Conservation (phyloP, 2,888 invertebrate genomes). For the Drepanosiphum platanoidis region DNA sequence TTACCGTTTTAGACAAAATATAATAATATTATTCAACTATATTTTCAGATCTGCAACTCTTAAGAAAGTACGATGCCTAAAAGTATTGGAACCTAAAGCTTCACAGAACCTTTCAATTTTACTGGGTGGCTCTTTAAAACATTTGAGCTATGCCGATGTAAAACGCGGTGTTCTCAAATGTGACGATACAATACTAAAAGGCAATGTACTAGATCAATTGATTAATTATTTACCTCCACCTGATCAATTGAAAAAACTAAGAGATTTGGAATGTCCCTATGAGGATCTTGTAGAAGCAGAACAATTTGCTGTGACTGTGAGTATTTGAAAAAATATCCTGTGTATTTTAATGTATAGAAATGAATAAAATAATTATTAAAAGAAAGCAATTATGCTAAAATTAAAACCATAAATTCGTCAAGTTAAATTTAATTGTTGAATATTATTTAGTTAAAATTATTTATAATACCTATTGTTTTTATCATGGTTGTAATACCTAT, state of each 20-base stretch:
- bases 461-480: too few relatives aligned
- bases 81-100: conserved; percentile 90
- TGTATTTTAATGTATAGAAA: too few relatives aligned
- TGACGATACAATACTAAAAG: conserved; percentile 85
- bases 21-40: conserved; percentile 18
- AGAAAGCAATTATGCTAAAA: too few relatives aligned
- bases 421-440: too few relatives aligned
- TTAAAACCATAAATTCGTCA: too few relatives aligned
- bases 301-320: conserved; percentile 87
- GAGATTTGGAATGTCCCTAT: conserved; percentile 80
- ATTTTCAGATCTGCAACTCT: conserved; percentile 72
- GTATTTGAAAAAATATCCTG: conserved; percentile 65
- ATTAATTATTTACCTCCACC: conserved; percentile 91
- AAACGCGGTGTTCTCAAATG: conserved; percentile 84
- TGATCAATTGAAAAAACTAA: conserved; percentile 86
- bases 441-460: too few relatives aligned
- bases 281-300: conserved; percentile 91
- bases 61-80: conserved; percentile 90
- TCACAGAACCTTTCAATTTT: conserved; percentile 92
- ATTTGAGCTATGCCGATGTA: conserved; percentile 83
- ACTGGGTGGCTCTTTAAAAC: conserved; percentile 85
- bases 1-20: neutral
- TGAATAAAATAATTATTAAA: too few relatives aligned
- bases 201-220: conserved; percentile 88
- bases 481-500: too few relatives aligned